These are phyloP conservation scores for Ictalurus punctatus DNA, from an alignment of 2,113 vertebrate species.

Conservation along the genomic window DNA sequence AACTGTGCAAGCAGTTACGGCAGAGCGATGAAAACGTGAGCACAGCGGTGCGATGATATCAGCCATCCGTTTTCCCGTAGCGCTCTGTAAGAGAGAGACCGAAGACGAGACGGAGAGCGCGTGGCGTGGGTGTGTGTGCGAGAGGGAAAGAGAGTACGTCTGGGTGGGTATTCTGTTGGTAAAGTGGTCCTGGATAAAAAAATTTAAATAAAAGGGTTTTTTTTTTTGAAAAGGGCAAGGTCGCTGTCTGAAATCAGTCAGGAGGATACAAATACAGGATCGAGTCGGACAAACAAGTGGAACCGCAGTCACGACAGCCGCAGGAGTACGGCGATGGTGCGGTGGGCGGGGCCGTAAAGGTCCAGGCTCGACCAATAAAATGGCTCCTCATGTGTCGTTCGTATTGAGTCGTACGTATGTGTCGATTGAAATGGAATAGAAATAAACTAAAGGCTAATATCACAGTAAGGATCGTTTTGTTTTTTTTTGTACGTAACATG, in stretches of 20 bases:
- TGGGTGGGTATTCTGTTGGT: not conserved
- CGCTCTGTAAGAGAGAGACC: not conserved
- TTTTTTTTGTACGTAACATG: too few species aligned
- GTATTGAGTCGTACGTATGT: not conserved
- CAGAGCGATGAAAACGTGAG: not conserved
- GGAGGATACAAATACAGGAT: not conserved
- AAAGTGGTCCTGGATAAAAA: not conserved
- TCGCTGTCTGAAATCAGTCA: not conserved
- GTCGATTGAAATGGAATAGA: not conserved
- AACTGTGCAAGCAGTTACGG: not conserved
- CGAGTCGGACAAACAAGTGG: not conserved
- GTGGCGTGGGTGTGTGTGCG: not conserved
- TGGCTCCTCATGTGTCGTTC: fast-evolving
- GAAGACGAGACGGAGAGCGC: not conserved
- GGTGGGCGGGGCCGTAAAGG: not conserved
- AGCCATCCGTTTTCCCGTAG: not conserved
- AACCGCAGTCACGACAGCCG: not conserved
- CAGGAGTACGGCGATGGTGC: not conserved
- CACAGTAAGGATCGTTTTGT: not conserved
- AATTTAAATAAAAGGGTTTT: not conserved
- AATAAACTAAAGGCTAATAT: not conserved
- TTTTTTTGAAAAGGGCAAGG: not conserved
- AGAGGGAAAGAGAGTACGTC: not conserved
- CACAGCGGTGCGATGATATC: not conserved
- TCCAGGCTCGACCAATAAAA: not conserved